Evolutionary conservation across 2,888 invertebrate genomes (phyloP), one percentile per base, ranked within the genome.

Genomic region (Chloromyia formosa): DNA sequence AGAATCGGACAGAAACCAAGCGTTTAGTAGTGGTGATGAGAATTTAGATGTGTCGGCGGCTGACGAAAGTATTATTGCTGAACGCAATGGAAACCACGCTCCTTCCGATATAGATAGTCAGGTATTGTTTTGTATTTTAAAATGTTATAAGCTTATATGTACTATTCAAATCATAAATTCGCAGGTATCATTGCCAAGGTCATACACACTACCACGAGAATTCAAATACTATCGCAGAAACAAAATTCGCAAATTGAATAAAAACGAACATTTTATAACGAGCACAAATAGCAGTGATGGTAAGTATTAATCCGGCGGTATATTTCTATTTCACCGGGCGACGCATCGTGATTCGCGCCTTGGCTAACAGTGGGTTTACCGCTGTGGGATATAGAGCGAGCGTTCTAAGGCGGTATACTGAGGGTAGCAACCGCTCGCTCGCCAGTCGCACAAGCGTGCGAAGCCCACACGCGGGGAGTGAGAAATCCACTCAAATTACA

Each of bases 251-350:
- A 88, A 91, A 78, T 87, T 89, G 73, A 86, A 90, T 76, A 87
- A 90, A 77, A 86, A 89, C 75, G 90, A 92, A 82, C 90, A 92
- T 77, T 91, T 92, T 80, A 88, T 93, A 22, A 91, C 92, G 10
- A 94, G 94, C 79, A 94, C 94, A 49, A 94, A 95, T 81, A 94
- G 94, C 80, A 94, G 94, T 79, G 94, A 94, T 81, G 94, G 94
- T 92, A 82, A 85, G 71, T 66, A n/a, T n/a, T n/a, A n/a, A n/a
- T n/a, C n/a, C n/a, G n/a, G n/a, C n/a, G n/a, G n/a, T n/a, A n/a
- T n/a, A n/a, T n/a, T n/a, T n/a, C n/a, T n/a, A n/a, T n/a, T n/a
- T n/a, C n/a, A n/a, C n/a, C n/a, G n/a, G n/a, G n/a, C n/a, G n/a
- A n/a, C n/a, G n/a, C n/a, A n/a, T n/a, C n/a, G n/a, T n/a, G n/a